Conservation (phyloP, 2,888 invertebrate species). For the Oscheius sp. region DNA sequence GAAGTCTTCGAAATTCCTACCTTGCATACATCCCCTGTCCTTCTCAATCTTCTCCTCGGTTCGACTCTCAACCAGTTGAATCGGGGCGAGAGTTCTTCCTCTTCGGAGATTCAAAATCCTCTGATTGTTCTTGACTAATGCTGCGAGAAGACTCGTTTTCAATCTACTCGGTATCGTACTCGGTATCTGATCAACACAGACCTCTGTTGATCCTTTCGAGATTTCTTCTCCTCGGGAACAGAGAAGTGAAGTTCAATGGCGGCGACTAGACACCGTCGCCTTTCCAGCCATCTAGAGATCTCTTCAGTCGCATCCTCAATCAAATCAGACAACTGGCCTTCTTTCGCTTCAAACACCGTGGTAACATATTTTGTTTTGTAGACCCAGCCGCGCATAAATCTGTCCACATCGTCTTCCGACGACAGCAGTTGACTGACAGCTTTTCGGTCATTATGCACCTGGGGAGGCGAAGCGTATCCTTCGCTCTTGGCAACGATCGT, state of each 20-base stretch:
- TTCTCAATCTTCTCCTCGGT: slow-evolving; percentile 68
- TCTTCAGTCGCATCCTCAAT: slow-evolving; percentile 58
- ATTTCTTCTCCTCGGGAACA: slow-evolving; percentile 61
- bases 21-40: slow-evolving; percentile 65
- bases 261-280: slow-evolving; percentile 57
- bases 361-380: slow-evolving; percentile 68
- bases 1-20: slow-evolving; percentile 35
- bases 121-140: slow-evolving; percentile 67
- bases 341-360: slow-evolving; percentile 66
- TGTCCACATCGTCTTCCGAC: slow-evolving; percentile 42
- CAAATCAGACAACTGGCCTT: slow-evolving; percentile 49
- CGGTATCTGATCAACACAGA: slow-evolving; percentile 12
- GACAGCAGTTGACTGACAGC: slow-evolving; percentile 16
- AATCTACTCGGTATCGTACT: slow-evolving; percentile 48
- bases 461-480: neutral
- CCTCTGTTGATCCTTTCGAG: slow-evolving; percentile 60
- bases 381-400: slow-evolving; percentile 48
- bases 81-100: slow-evolving; percentile 55
- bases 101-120: slow-evolving; percentile 61
- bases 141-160: slow-evolving; percentile 65
- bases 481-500: slow-evolving; percentile 11
- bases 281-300: slow-evolving; percentile 63
- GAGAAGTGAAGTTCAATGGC: slow-evolving; percentile 72
- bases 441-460: neutral
- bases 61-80: slow-evolving; percentile 64